These are phyloP conservation scores for Rhineura floridana DNA, from an alignment of 2,113 vertebrate genomes.

Conservation along the genomic window DNA sequence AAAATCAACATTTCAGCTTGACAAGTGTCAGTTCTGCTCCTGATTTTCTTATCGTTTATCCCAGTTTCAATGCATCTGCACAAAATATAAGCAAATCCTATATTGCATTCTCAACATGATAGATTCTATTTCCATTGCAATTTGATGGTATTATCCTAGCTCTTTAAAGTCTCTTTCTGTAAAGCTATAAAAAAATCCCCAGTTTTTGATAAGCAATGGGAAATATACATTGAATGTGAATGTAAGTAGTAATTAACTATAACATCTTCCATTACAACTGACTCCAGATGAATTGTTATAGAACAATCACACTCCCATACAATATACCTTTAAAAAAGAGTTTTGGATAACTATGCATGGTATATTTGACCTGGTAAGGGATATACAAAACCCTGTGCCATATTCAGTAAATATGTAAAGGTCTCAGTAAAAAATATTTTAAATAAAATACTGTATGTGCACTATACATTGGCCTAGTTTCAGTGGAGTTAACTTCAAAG, in stretches of 20 bases:
- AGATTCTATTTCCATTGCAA: constrained; percentile 26
- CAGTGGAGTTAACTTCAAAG: not conserved
- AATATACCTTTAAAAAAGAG: not conserved
- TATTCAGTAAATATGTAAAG: not conserved
- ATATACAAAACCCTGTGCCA: not conserved
- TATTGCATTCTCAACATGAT: constrained; percentile 16
- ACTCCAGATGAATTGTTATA: not conserved
- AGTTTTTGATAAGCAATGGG: constrained; percentile 9
- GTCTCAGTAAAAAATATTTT: not conserved
- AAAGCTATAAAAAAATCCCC: not conserved
- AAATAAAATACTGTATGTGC: not conserved
- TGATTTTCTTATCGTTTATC: constrained; percentile 47
- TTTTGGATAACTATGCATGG: not conserved
- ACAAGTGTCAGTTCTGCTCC: constrained; percentile 43
- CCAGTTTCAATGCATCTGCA: constrained; percentile 24
- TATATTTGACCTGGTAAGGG: constrained; percentile 11
- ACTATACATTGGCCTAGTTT: not conserved
- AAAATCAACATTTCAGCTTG: constrained; percentile 45
- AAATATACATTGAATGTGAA: not conserved
- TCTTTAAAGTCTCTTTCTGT: not conserved
- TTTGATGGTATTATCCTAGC: not conserved
- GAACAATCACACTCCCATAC: not conserved
- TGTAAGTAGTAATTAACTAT: not conserved
- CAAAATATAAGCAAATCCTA: constrained; percentile 31
- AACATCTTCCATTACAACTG: not conserved